Conservation (phyloP, 2,888 invertebrate species). For the Eupithecia subumbrata region DNA sequence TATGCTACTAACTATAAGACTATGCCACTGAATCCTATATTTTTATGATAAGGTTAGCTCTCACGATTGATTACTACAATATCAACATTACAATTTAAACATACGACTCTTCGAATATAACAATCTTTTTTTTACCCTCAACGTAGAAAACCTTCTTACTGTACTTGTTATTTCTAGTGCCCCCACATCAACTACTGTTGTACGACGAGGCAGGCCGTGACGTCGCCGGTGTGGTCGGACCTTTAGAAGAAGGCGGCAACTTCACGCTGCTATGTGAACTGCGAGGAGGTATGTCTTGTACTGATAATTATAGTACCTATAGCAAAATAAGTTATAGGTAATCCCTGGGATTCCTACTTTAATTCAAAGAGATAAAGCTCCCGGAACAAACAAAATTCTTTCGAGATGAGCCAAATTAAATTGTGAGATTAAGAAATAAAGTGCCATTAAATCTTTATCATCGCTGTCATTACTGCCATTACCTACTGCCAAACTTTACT, state of each 20-base stretch:
- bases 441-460: no score
- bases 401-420: no score
- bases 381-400: no score
- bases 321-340: no score
- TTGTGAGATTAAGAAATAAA: no score
- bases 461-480: not conserved
- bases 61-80: no score
- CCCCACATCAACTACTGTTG: constrained; percentile 92
- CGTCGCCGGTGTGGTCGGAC: constrained; percentile 92
- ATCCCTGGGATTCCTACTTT: no score
- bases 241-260: constrained; percentile 84
- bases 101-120: not conserved
- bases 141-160: not conserved
- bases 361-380: no score
- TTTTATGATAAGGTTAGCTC: no score
- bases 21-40: no score
- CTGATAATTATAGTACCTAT: no score
- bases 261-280: constrained; percentile 77
- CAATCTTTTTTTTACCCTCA: not conserved
- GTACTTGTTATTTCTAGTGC: constrained; percentile 84
- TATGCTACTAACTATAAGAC: no score
- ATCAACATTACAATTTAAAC: not conserved
- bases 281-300: constrained; percentile 67
- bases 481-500: not conserved
- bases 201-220: constrained; percentile 93